Percentiles rank a stretch among this genome's conserved stretches.
phyloP scores from a whole-genome alignment of 2,888 invertebrate genomes.

The Odontothrips loti region DNA sequence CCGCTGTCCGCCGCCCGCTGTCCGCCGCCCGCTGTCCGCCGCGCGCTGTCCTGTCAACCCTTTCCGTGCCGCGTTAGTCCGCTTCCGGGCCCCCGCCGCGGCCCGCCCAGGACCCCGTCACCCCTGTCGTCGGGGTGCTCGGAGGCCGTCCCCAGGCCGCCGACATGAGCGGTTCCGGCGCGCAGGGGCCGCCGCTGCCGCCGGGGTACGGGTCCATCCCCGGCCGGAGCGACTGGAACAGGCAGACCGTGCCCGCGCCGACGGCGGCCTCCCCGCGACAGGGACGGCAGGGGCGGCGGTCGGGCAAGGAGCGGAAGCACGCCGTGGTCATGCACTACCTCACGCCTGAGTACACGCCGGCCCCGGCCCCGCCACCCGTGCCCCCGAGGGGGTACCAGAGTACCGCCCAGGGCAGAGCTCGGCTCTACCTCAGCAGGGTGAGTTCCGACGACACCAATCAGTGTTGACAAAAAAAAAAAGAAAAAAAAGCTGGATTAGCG shows the following conservation, averaged over 20 bases:
- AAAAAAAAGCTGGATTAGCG: not conserved
- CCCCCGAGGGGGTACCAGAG: not conserved
- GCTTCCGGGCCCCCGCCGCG: too few species aligned
- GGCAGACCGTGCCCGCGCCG: conserved; percentile 3
- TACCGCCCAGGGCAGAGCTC: not conserved
- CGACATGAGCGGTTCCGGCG: not conserved
- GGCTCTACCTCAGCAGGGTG: conserved; percentile 15
- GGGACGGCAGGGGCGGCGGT: not conserved
- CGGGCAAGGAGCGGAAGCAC: not conserved
- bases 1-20: not conserved
- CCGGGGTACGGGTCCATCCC: not conserved
- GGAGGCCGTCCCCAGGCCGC: not conserved
- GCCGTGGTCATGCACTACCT: conserved; percentile 11
- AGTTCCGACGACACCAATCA: not conserved
- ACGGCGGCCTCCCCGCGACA: not conserved
- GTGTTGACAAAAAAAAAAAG: too few species aligned
- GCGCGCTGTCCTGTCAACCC: not conserved
- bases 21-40: not conserved
- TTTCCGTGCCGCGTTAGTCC: too few species aligned
- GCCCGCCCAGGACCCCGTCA: not conserved
- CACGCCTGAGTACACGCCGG: conserved; percentile 5
- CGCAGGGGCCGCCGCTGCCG: not conserved
- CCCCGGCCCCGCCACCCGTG: not conserved
- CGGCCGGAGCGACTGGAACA: not conserved
- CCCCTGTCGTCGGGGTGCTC: not conserved